phyloP scores from a whole-genome alignment of 2,113 vertebrate genomes.

The Baryphthengus martii region DNA sequence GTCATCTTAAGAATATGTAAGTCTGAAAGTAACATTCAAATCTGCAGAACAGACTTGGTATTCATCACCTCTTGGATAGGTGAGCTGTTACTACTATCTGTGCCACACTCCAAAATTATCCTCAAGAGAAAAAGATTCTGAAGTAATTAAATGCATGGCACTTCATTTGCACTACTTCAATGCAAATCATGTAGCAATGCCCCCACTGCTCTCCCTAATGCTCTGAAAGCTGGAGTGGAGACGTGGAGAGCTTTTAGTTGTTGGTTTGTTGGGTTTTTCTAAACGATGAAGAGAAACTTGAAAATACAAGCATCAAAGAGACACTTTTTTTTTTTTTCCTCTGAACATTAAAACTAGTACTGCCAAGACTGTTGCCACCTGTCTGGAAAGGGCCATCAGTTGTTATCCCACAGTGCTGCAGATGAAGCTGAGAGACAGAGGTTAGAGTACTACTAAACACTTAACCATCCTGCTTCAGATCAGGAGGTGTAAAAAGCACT shows the following conservation, averaged over 20 bases:
- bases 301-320: not conserved
- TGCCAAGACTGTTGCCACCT: not conserved
- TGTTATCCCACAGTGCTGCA: not conserved
- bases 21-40: not conserved
- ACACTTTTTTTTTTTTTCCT: not conserved
- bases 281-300: not conserved
- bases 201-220: not conserved
- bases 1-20: not conserved
- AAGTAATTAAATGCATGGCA: not conserved
- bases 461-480: not conserved
- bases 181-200: not conserved
- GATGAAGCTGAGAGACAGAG: not conserved
- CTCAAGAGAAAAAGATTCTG: not conserved
- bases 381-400: not conserved
- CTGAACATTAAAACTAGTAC: not conserved
- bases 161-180: not conserved
- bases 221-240: not conserved
- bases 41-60: not conserved
- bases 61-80: not conserved
- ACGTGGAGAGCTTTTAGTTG: not conserved
- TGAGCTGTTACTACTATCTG: not conserved
- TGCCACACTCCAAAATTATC: not conserved
- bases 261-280: not conserved
- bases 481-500: not conserved
- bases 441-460: not conserved